A percentile compares a stretch with the other conserved stretches of the same genome.
phyloP scores from a whole-genome alignment of 2,113 vertebrate genomes.

The Labeo rohita region DNA sequence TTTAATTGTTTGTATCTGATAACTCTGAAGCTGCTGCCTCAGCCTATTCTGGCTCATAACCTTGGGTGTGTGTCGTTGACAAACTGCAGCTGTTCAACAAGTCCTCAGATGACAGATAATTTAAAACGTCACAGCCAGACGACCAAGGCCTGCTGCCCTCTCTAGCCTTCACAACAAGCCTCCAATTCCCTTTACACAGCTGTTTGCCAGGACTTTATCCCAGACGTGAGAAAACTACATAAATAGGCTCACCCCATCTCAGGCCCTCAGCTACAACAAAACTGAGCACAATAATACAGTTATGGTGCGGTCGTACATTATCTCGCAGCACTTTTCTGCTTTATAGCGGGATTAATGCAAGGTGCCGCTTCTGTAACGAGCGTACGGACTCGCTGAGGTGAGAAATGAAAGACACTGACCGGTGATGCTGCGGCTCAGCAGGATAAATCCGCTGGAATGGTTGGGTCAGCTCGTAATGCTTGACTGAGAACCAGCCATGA shows the following conservation, averaged over 20 bases:
- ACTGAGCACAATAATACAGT: not conserved
- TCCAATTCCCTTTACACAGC: slow-evolving; percentile 26
- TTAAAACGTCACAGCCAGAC: slow-evolving; percentile 62
- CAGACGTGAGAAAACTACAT: not conserved
- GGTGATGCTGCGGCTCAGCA: slow-evolving; percentile 2
- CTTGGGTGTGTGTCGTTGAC: slow-evolving; percentile 59
- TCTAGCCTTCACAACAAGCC: slow-evolving; percentile 45
- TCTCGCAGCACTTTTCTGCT: slow-evolving; percentile 10
- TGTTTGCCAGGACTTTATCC: not conserved
- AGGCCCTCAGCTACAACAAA: not conserved
- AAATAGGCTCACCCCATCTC: not conserved
- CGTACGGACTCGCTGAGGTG: not conserved
- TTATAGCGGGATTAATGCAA: slow-evolving; percentile 26
- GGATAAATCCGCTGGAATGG: slow-evolving; percentile 7
- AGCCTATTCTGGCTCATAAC: slow-evolving; percentile 55
- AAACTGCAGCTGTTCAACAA: slow-evolving; percentile 72
- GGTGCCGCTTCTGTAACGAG: not conserved
- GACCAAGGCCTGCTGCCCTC: slow-evolving; percentile 55
- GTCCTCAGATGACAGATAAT: slow-evolving; percentile 66
- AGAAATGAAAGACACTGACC: slow-evolving; percentile 39
- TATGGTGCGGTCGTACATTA: not conserved
- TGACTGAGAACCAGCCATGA: not conserved
- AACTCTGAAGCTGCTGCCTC: not conserved
- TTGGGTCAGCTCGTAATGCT: slow-evolving; percentile 35
- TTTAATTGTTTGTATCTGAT: not conserved